Base-by-base conservation (phyloP, 2,797 vertebrate species). In the Linurgus olivaceus region DNA sequence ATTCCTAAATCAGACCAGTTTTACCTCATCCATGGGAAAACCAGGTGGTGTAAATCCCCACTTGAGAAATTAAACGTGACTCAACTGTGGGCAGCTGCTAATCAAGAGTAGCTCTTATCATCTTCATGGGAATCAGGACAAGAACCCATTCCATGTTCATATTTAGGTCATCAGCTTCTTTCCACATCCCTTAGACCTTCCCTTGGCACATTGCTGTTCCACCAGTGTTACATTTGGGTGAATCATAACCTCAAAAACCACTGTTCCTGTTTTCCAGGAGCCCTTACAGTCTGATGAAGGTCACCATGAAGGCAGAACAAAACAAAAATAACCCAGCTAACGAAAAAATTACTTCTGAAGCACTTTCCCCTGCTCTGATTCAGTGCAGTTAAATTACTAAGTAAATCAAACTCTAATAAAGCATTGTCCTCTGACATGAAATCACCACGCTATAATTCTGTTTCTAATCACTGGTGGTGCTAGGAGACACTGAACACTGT, bases 341-440 rank as follows among this genome's bases (percentile, higher is more conserved):
- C 1, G 0, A 87, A 95, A 94, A 93, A 90, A 73, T 13, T 25
- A 83, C 71, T 75, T 86, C 88, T 88, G n/a, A 78, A 86, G 62
- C 57, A 51, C 54, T 71, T 91, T 85, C 19, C 35, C 37, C 65
- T 62, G 35, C 75, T 80, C 81, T 80, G 85, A 95, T 76, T 93
- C 87, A 61, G 37, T 37, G 70, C 86, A 19, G 54, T 75, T 85
- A 59, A 45, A 93, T 85, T 88, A 52, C 54, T 77, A 47, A 93
- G 90, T 88, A 93, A 95, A 94, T 95, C 90, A 94, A 96, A 85
- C 35, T 58, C 65, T 57, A 90, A 90, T 86, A 96, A 95, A 84
- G 70, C 62, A 81, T 67, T 91, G 85, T 95, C 73, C 79, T 92
- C 90, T 94, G 82, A 74, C 87, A 88, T 80, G 90, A 96, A 96